Conservation (phyloP, 2,113 vertebrate genomes). For the Stegostoma tigrinum region DNA sequence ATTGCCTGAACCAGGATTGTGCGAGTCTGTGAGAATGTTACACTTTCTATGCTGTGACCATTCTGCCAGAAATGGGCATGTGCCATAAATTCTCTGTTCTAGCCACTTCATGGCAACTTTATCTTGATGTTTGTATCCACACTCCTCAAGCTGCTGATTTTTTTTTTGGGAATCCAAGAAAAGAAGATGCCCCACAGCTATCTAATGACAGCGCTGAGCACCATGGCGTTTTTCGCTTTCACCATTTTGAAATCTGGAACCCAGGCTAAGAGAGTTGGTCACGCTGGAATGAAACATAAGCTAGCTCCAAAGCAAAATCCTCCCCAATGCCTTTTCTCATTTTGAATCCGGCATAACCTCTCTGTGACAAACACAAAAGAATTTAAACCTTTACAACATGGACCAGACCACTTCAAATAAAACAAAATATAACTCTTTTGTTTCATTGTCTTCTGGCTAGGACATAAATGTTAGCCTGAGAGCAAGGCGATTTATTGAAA, state of each 20-base stretch:
- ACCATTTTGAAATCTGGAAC: no score
- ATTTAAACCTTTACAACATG: slow-evolving; percentile 14
- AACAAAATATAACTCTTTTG: background rate
- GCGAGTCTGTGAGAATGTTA: background rate
- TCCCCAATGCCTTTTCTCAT: background rate
- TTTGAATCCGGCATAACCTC: background rate
- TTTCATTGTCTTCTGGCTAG: no score
- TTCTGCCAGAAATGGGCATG: background rate
- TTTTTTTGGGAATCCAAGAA: background rate
- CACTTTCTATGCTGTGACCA: background rate
- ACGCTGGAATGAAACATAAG: background rate
- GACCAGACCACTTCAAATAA: slow-evolving; percentile 30
- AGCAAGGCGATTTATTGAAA: no score
- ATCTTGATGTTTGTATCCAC: no score
- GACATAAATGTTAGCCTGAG: no score
- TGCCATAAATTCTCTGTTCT: background rate
- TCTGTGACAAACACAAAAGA: background rate
- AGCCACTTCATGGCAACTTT: background rate
- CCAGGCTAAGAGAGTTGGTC: background rate
- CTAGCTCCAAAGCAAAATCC: background rate
- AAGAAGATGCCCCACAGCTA: background rate
- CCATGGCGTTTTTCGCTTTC: no score
- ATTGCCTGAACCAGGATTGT: background rate
- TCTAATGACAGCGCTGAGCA: no score
- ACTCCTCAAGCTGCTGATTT: background rate